Conservation (phyloP, 64 coral and sea anemone species). For the Dendronephthya gigantea region DNA sequence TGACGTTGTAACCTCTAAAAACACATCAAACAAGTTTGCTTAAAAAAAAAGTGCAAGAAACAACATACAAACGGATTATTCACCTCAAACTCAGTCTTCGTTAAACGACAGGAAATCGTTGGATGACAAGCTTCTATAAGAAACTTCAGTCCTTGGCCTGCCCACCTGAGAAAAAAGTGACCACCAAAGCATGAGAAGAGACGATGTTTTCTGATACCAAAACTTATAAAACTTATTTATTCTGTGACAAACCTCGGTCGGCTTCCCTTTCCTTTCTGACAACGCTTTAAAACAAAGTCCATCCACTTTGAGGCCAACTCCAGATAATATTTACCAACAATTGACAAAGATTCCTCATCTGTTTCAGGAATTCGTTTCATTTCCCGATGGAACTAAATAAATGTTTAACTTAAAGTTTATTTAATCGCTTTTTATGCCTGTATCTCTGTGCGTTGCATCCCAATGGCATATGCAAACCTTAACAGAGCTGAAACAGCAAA, state of each 20-base stretch:
- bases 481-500: too few species aligned
- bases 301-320: constrained; percentile 71
- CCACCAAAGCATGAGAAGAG: too few species aligned
- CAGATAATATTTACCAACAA: constrained; percentile 36
- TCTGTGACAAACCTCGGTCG: constrained; percentile 93
- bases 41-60: background rate
- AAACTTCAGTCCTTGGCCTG: constrained; percentile 72
- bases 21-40: background rate
- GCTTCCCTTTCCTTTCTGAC: constrained; percentile 63
- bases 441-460: too few species aligned
- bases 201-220: too few species aligned
- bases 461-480: too few species aligned
- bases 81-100: constrained; percentile 68
- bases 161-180: constrained; percentile 51
- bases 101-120: constrained; percentile 41
- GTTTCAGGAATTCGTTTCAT: background rate
- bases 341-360: background rate
- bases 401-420: background rate
- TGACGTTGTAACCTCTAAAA: background rate
- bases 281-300: constrained; percentile 68
- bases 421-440: too few species aligned
- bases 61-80: background rate
- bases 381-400: constrained; percentile 25
- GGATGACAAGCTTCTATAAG: constrained; percentile 68
- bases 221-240: too few species aligned